These are phyloP conservation scores for Barbus barbus DNA, from an alignment of 2,113 vertebrate species.

Conservation along the genomic window DNA sequence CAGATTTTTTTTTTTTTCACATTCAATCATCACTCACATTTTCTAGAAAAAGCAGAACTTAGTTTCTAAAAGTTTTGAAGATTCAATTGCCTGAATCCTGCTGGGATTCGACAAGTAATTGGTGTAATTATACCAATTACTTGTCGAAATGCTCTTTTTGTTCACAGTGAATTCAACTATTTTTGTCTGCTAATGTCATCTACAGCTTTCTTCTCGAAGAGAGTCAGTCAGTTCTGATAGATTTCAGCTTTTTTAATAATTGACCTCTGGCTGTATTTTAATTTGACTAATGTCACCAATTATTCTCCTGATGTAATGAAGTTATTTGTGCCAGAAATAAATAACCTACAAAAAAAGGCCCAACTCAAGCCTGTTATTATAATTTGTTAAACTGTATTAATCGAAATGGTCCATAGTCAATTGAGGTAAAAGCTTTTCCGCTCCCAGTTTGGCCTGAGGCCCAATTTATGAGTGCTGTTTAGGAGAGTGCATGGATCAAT, in stretches of 20 bases:
- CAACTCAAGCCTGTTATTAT: slow-evolving; percentile 45
- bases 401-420: slow-evolving; percentile 54
- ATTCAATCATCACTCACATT: background rate
- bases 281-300: slow-evolving; percentile 56
- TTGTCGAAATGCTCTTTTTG: background rate
- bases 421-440: slow-evolving; percentile 58
- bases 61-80: background rate
- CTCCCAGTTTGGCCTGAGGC: slow-evolving; percentile 37
- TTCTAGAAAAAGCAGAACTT: background rate
- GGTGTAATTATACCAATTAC: background rate
- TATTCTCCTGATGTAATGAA: slow-evolving; percentile 53
- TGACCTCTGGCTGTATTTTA: slow-evolving; percentile 51
- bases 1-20: background rate
- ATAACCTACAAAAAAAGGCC: slow-evolving; percentile 35
- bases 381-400: slow-evolving; percentile 60
- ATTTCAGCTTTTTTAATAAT: slow-evolving; percentile 12
- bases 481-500: slow-evolving; percentile 40
- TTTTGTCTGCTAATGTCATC: background rate
- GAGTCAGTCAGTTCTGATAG: slow-evolving; percentile 10
- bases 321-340: slow-evolving; percentile 49
- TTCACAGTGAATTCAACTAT: background rate
- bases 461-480: slow-evolving; percentile 41
- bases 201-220: background rate
- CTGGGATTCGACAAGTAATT: background rate
- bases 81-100: background rate